phyloP scores from a whole-genome alignment of 2,797 vertebrate species.

The Paratrypauchen microcephalus region DNA sequence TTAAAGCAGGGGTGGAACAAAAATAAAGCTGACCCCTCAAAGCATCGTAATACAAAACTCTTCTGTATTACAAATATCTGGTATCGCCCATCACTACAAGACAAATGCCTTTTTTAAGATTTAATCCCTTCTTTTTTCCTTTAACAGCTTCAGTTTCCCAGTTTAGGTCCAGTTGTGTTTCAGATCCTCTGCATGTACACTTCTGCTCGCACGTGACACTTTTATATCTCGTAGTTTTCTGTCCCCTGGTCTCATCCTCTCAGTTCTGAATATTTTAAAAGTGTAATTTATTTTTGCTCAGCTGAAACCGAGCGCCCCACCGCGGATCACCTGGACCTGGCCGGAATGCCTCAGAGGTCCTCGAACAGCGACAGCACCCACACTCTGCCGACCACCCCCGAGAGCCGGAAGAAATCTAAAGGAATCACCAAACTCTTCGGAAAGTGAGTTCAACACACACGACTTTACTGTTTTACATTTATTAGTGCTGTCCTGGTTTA shows the following conservation, averaged over 20 bases:
- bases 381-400: constrained; percentile 85
- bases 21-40: too few relatives aligned
- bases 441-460: constrained; percentile 78
- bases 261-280: neutral
- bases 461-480: too few relatives aligned
- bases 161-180: neutral
- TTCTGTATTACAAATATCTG: neutral
- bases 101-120: neutral
- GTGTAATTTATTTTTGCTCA: constrained; percentile 64
- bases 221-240: constrained; percentile 15
- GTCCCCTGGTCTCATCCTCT: constrained; percentile 16
- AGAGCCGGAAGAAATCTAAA: constrained; percentile 90
- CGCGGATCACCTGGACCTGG: constrained; percentile 89
- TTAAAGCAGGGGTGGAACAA: too few relatives aligned
- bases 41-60: too few relatives aligned
- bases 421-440: constrained; percentile 96
- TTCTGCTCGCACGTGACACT: constrained; percentile 19
- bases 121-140: neutral
- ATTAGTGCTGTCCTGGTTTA: too few relatives aligned
- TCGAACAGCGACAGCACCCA: constrained; percentile 80
- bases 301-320: constrained; percentile 90
- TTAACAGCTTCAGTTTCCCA: constrained; percentile 16
- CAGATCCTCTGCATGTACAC: constrained; percentile 47
- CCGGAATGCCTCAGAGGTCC: constrained; percentile 81
- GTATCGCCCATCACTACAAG: neutral